Percentiles rank a stretch among this genome's conserved stretches.
These are phyloP conservation scores for Morpho deidamia DNA, from an alignment of 2,888 invertebrate species.

Conservation along the genomic window DNA sequence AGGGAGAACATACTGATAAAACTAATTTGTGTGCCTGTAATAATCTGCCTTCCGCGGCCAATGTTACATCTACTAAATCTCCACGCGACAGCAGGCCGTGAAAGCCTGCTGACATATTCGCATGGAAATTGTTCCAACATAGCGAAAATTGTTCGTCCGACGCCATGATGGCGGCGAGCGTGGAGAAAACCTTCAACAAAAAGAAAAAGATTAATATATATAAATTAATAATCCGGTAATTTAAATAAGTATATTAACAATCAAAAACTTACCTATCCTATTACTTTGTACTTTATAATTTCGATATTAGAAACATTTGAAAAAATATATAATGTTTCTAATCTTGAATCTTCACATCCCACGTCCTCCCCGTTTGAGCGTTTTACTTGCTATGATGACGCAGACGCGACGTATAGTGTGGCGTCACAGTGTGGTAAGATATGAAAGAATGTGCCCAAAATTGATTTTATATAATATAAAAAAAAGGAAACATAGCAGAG, in stretches of 20 bases:
- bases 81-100: constrained; percentile 84
- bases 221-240: neutral
- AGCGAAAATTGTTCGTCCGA: constrained; percentile 86
- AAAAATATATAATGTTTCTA: constrained; percentile 58
- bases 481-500: neutral
- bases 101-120: constrained; percentile 84
- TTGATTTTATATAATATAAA: constrained; percentile 20
- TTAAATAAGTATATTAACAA: neutral
- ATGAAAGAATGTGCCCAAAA: constrained; percentile 42
- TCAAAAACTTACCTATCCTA: constrained; percentile 59
- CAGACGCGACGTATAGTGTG: constrained; percentile 57
- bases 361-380: constrained; percentile 68
- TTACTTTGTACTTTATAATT: constrained; percentile 70
- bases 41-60: constrained; percentile 84
- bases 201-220: neutral
- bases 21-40: constrained; percentile 85
- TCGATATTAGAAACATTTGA: constrained; percentile 71
- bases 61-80: constrained; percentile 83
- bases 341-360: constrained; percentile 49
- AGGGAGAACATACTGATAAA: constrained; percentile 85
- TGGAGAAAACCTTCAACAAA: constrained; percentile 51
- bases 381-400: constrained; percentile 68
- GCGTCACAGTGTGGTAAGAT: constrained; percentile 52
- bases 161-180: constrained; percentile 80
- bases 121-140: constrained; percentile 88